Percentiles rank a stretch among this genome's conserved stretches.
Conservation (phyloP, 2,888 invertebrate genomes). For the Flexamia atlantica region DNA sequence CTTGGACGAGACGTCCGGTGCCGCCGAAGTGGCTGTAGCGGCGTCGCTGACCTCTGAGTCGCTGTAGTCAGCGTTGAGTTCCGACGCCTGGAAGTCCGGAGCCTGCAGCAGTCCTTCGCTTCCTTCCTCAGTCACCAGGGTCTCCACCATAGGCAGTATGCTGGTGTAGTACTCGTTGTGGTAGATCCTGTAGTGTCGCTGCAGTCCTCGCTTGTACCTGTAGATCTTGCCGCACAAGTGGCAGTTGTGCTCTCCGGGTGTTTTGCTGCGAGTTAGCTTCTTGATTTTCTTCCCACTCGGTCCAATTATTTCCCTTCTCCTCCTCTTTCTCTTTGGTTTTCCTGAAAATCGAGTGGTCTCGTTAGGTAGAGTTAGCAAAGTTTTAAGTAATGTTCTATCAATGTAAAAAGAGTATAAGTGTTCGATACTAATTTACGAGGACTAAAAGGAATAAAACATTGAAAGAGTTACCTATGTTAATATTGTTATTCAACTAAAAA, state of each 20-base stretch:
- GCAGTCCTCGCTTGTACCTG: slow-evolving; percentile 77
- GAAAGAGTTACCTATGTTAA: too few relatives aligned
- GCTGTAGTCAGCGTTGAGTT: slow-evolving; percentile 8
- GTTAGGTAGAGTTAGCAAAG: background rate
- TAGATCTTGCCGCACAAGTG: slow-evolving; percentile 73
- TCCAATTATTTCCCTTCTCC: background rate
- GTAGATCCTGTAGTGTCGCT: slow-evolving; percentile 70
- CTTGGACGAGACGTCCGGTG: too few relatives aligned
- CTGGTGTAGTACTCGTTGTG: slow-evolving; percentile 37
- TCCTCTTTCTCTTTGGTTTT: background rate
- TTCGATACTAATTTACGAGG: too few relatives aligned
- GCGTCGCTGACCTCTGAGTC: background rate
- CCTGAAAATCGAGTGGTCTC: background rate
- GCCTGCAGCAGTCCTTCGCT: background rate
- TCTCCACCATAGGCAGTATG: slow-evolving; percentile 37
- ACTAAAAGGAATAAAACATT: too few relatives aligned
- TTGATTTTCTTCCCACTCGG: background rate
- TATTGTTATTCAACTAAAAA: too few relatives aligned
- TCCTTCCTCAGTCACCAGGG: slow-evolving; percentile 12
- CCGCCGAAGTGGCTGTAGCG: background rate
- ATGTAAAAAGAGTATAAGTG: too few relatives aligned
- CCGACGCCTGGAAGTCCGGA: slow-evolving; percentile 4
- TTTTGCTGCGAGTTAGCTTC: slow-evolving; percentile 16
- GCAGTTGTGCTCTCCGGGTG: slow-evolving; percentile 46
- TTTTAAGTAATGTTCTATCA: too few relatives aligned